These are phyloP conservation scores for Scomber colias DNA, from an alignment of 2,113 vertebrate species.

Conservation along the genomic window DNA sequence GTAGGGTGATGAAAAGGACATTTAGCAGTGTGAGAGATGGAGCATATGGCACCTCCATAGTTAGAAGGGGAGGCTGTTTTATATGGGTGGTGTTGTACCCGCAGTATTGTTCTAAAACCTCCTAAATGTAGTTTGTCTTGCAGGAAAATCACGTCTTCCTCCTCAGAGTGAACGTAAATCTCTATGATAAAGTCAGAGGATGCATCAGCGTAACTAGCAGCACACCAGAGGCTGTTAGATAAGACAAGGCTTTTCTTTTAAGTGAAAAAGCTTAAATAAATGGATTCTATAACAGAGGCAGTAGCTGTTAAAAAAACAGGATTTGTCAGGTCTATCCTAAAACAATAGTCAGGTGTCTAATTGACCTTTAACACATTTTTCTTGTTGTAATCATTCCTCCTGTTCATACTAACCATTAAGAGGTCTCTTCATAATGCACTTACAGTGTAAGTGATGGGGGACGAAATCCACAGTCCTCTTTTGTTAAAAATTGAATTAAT, in stretches of 20 bases:
- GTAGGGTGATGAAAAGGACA: constrained; percentile 6
- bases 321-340: too few relatives aligned
- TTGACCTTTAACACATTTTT: too few relatives aligned
- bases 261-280: too few relatives aligned
- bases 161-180: constrained; percentile 8
- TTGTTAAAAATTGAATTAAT: too few relatives aligned
- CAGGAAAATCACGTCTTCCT: background rate
- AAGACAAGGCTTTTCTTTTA: background rate
- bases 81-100: background rate
- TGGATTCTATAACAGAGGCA: background rate
- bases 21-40: background rate
- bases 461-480: too few relatives aligned
- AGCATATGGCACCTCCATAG: constrained; percentile 22
- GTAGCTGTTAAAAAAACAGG: too few relatives aligned
- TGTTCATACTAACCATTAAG: too few relatives aligned
- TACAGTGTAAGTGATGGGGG: too few relatives aligned
- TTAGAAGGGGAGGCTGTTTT: constrained; percentile 25
- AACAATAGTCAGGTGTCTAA: too few relatives aligned
- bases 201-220: background rate
- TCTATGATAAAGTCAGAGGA: constrained; percentile 19
- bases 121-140: background rate
- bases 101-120: constrained; percentile 16
- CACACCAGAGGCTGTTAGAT: background rate
- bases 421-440: too few relatives aligned
- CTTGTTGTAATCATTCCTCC: too few relatives aligned